Evolutionary conservation across 2,113 vertebrate genomes (phyloP).

Genomic region (Petroica traversi): DNA sequence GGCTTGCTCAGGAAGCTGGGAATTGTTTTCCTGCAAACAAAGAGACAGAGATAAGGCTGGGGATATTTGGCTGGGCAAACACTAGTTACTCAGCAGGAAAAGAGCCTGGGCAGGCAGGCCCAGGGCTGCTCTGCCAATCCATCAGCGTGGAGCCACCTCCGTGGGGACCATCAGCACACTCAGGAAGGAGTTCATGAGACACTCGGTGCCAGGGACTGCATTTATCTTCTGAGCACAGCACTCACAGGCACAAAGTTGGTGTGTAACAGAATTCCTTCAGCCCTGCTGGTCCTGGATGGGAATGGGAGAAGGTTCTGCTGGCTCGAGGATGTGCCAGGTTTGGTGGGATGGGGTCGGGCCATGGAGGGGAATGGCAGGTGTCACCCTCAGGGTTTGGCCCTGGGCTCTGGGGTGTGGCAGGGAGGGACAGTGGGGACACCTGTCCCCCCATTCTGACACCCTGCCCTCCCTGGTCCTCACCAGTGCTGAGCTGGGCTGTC

Average conservation of each 20-base stretch:
- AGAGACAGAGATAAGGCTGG: neutral
- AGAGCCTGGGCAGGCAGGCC: neutral
- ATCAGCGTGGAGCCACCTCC: neutral
- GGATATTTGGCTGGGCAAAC: neutral
- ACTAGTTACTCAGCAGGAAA: neutral
- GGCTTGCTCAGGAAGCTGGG: neutral
- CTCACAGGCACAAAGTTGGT: neutral
- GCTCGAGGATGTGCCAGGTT: neutral
- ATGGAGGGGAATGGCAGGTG: neutral
- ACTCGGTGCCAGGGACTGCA: neutral
- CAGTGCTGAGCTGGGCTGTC: neutral
- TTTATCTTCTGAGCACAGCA: conserved; percentile 32
- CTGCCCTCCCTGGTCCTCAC: neutral
- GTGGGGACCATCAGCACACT: conserved; percentile 32
- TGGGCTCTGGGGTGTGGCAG: neutral
- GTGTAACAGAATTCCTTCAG: neutral
- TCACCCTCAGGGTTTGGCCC: neutral
- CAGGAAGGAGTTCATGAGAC: conserved; percentile 10
- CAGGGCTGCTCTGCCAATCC: neutral
- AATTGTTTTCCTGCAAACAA: neutral
- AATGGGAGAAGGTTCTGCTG: neutral
- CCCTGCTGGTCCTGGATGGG: neutral
- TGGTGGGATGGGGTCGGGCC: neutral
- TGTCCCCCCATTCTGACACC: neutral
- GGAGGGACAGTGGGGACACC: fast-evolving